Evolutionary conservation across 2,888 invertebrate species (phyloP), one percentile per base, ranked within the genome.

Genomic region (Pheosia tremula): DNA sequence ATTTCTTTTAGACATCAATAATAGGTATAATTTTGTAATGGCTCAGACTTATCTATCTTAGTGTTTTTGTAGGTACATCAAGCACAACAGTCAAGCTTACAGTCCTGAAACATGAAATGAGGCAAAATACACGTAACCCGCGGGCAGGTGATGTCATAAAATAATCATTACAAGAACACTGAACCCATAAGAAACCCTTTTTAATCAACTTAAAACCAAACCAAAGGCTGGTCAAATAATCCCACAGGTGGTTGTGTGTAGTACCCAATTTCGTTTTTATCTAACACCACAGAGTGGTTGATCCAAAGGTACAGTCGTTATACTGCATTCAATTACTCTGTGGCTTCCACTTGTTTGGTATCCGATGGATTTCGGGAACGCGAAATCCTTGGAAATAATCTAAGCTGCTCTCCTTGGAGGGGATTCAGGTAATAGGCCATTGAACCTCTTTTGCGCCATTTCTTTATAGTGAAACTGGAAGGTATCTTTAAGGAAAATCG

Each of bases 391-490:
- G 50, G 24, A 50, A 50, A 50, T 50, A 50, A 24, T 72, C 63
- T 63, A 60, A 60, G 68, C 66, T 55, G 56, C 56, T 24, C 61
- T 69, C 56, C 60, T 60, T 56, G 62, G 50, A 50, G 43, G 56
- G 54, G 49, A 52, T 63, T 56, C 24, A 5, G 9, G 55, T 38
- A 56, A 58, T 58, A 56, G 41, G 62, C 47, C 61, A 70, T 72
- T 62, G 66, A 69, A 72, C 75, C 75, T 67, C 67, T 72, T 71
- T 66, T 62, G 67, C 69, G 64, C 56, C 64, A 66, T 60, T 67
- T 74, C 63, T 62, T 59, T 56, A 47, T n/a, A 47, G 10, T n/a
- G 43, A 45, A 2, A 24, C 24, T 24, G 24, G 24, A 45, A 45
- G 43, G 43, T 45, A 45, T 45, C 43, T 4, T 45, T 45, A 9